Percentiles rank a stretch among this genome's conserved stretches.
Conservation (phyloP, 2,888 invertebrate genomes). For the Acanthosepion lycidas region DNA sequence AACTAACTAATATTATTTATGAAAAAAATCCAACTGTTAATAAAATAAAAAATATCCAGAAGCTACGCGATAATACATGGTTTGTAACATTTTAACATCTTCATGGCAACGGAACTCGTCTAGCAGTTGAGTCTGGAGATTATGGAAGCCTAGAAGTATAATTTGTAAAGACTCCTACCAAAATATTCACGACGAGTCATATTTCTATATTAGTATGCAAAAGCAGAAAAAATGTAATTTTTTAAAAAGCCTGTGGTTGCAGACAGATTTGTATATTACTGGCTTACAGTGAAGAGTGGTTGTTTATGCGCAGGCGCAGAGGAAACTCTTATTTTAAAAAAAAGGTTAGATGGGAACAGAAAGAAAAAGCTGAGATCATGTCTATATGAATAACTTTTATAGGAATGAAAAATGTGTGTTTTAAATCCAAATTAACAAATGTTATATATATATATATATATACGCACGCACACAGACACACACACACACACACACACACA, state of each 20-base stretch:
- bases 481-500: too few species aligned
- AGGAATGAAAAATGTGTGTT: background rate
- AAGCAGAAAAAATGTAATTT: background rate
- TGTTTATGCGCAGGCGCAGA: background rate
- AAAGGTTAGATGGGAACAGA: background rate
- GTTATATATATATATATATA: background rate
- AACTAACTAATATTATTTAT: too few species aligned
- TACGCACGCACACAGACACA: too few species aligned
- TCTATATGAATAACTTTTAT: background rate
- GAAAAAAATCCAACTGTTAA: too few species aligned
- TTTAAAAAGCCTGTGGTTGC: background rate
- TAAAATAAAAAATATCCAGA: background rate
- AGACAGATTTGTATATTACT: background rate
- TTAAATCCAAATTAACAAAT: background rate
- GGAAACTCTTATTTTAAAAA: background rate
- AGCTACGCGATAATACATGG: background rate
- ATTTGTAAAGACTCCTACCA: background rate
- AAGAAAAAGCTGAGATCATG: background rate
- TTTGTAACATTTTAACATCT: background rate
- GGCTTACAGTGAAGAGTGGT: background rate
- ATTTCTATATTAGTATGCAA: background rate
- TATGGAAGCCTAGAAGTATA: background rate
- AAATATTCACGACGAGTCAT: background rate
- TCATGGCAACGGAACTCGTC: background rate
- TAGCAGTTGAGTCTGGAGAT: background rate